Conservation (phyloP, 2,113 vertebrate genomes). For the Mirounga angustirostris region DNA sequence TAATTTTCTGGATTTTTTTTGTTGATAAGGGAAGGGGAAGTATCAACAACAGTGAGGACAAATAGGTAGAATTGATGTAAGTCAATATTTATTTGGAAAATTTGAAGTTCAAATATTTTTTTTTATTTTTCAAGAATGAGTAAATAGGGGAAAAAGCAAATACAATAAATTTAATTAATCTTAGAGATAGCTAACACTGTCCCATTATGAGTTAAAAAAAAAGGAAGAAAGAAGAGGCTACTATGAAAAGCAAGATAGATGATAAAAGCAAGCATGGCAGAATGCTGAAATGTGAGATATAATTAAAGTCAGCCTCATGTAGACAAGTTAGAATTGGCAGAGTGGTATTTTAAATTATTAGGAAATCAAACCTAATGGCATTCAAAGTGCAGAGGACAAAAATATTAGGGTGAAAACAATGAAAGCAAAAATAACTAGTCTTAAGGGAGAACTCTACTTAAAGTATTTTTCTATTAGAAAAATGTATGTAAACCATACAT, state of each 20-base stretch:
- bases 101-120: background rate
- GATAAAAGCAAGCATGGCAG: background rate
- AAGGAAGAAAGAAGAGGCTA: background rate
- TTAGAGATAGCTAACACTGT: background rate
- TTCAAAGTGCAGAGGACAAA: background rate
- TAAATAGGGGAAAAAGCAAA: background rate
- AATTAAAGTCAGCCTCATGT: background rate
- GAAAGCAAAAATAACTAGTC: background rate
- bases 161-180: background rate
- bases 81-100: background rate
- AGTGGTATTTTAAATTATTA: background rate
- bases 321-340: background rate
- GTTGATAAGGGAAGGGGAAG: background rate
- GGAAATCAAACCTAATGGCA: background rate
- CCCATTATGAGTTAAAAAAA: background rate
- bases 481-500: too few species aligned
- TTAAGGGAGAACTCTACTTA: background rate
- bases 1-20: background rate
- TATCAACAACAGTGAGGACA: background rate
- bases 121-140: background rate
- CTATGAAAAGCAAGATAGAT: background rate
- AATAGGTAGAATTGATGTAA: background rate
- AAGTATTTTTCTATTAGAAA: background rate
- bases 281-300: background rate
- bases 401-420: background rate